Evolutionary conservation across 92 coral and sea anemone species (phyloP).

Genomic region (Epizoanthus ramosus): DNA sequence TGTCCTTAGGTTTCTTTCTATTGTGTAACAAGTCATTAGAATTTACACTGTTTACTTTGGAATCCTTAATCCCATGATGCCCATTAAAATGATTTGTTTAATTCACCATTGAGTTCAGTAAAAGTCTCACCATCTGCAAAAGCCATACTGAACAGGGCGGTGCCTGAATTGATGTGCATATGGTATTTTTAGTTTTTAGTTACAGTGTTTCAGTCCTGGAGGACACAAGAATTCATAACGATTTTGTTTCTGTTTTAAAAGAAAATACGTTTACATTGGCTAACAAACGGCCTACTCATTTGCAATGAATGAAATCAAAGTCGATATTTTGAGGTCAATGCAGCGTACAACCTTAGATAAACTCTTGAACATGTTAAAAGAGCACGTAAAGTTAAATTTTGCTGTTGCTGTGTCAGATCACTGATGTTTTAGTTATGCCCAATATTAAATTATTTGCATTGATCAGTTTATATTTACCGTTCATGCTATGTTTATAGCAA

Average conservation of each 20-base stretch:
- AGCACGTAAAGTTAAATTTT: conserved; percentile 13
- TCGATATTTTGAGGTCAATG: conserved; percentile 19
- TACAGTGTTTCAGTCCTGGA: not conserved
- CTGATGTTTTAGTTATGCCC: not conserved
- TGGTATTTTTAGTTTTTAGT: conserved; percentile 6
- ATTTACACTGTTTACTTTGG: not conserved
- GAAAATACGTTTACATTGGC: not conserved
- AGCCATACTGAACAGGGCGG: conserved; percentile 32
- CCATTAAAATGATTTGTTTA: not conserved
- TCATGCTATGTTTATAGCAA: too few relatives aligned
- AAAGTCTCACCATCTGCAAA: conserved; percentile 31
- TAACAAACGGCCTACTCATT: not conserved
- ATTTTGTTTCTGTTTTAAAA: not conserved
- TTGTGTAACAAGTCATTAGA: not conserved
- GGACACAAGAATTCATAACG: conserved; percentile 1
- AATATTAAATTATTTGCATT: not conserved
- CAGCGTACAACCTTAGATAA: conserved; percentile 28
- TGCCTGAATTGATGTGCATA: not conserved
- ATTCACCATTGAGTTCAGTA: not conserved
- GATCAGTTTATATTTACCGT: too few relatives aligned
- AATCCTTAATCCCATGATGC: not conserved
- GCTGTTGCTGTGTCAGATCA: not conserved
- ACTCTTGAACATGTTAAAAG: not conserved
- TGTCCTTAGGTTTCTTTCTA: conserved; percentile 14
- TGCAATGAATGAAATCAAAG: not conserved